These are phyloP conservation scores for Agrochola lota DNA, from an alignment of 2,888 invertebrate species.

Conservation along the genomic window DNA sequence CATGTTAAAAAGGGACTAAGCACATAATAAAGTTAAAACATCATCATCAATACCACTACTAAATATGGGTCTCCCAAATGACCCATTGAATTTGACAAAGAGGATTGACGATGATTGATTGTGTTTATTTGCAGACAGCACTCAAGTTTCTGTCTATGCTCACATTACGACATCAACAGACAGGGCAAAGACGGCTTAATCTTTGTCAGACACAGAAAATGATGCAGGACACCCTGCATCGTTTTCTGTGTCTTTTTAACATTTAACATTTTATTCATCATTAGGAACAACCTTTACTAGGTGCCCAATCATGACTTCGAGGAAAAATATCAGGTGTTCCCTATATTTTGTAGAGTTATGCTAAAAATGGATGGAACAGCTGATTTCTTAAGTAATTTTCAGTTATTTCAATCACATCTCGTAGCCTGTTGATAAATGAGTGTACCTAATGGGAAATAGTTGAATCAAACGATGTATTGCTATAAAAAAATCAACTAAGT, in stretches of 20 bases:
- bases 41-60: background rate
- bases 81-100: slow-evolving; percentile 30
- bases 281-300: background rate
- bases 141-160: background rate
- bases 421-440: too few relatives aligned
- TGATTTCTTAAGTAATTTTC: background rate
- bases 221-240: too few relatives aligned
- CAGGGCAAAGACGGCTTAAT: too few relatives aligned
- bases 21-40: background rate
- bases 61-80: background rate
- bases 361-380: background rate
- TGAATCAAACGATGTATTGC: background rate
- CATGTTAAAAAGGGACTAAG: background rate
- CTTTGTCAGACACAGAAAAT: background rate
- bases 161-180: too few relatives aligned
- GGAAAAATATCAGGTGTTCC: background rate
- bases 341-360: background rate
- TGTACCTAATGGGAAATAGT: background rate
- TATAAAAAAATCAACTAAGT: too few relatives aligned
- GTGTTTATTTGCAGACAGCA: background rate
- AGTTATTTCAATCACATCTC: background rate
- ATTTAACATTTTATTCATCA: background rate
- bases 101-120: slow-evolving; percentile 1
- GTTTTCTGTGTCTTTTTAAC: too few relatives aligned
- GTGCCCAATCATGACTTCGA: background rate